Conservation (phyloP, 92 coral and sea anemone genomes). For the Palythoa heliodiscus region DNA sequence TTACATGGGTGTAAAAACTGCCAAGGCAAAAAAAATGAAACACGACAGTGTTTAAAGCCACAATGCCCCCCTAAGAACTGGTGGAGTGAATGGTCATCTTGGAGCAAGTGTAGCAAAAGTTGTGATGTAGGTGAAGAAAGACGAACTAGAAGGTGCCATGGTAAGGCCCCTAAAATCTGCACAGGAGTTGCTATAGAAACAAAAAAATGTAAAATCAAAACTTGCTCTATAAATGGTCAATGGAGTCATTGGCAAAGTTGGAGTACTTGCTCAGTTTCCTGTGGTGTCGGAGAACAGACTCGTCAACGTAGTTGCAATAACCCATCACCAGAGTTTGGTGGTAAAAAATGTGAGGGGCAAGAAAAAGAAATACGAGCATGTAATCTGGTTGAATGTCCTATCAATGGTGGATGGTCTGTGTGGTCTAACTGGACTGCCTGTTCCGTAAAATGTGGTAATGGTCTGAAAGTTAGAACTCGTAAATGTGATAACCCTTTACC, state of each 20-base stretch:
- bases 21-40: conserved; percentile 54
- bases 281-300: conserved; percentile 74
- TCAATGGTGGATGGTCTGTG: conserved; percentile 60
- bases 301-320: conserved; percentile 65
- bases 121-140: conserved; percentile 63
- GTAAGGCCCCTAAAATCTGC: conserved; percentile 34
- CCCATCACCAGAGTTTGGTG: conserved; percentile 66
- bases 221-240: conserved; percentile 67
- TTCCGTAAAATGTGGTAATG: conserved; percentile 71
- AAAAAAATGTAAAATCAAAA: conserved; percentile 52
- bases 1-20: conserved; percentile 59
- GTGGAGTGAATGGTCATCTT: conserved; percentile 76
- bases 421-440: conserved; percentile 94
- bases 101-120: conserved; percentile 66
- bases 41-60: conserved; percentile 46
- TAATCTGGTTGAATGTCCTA: conserved; percentile 39
- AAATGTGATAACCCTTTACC: conserved; percentile 58
- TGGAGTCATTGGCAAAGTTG: conserved; percentile 87
- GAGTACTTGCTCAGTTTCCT: conserved; percentile 70
- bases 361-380: conserved; percentile 59
- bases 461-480: conserved; percentile 68
- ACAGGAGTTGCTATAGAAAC: conserved; percentile 51
- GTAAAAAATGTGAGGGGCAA: conserved; percentile 62
- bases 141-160: conserved; percentile 60
- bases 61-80: conserved; percentile 75